These are phyloP conservation scores for Nephotettix cincticeps DNA, from an alignment of 1,140 invertebrate species.

Conservation along the genomic window DNA sequence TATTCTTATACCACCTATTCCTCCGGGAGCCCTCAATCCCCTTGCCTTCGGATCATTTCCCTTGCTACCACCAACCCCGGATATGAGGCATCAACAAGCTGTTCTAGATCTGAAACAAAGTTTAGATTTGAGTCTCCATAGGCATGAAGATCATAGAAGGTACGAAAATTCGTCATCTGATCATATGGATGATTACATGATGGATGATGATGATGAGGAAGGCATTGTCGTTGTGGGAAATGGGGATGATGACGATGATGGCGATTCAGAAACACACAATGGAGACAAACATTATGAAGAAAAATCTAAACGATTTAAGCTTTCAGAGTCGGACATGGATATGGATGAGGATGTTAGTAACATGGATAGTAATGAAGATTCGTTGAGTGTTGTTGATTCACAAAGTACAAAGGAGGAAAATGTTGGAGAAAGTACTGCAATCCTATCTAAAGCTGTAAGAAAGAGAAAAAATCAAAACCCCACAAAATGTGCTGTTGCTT, in stretches of 20 bases:
- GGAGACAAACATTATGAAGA: constrained; percentile 59
- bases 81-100: constrained; percentile 60
- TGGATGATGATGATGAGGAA: constrained; percentile 58
- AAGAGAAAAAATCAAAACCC: constrained; percentile 93
- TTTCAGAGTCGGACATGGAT: constrained; percentile 58
- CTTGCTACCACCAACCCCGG: constrained; percentile 68
- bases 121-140: constrained; percentile 54
- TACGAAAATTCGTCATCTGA: constrained; percentile 28
- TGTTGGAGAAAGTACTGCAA: constrained; percentile 45
- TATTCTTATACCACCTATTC: constrained; percentile 69
- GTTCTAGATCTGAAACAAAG: constrained; percentile 68
- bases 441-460: constrained; percentile 48
- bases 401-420: constrained; percentile 54
- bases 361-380: constrained; percentile 73
- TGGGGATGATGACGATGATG: constrained; percentile 65
- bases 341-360: constrained; percentile 65
- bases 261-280: constrained; percentile 45
- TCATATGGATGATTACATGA: constrained; percentile 49
- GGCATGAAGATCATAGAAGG: constrained; percentile 49
- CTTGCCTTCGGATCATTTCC: constrained; percentile 75
- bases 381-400: constrained; percentile 56
- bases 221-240: constrained; percentile 62
- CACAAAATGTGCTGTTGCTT: constrained; percentile 71
- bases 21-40: constrained; percentile 61
- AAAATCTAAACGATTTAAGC: constrained; percentile 62